Evolutionary conservation across 1,140 invertebrate species (phyloP).

Genomic region (Ostrea denselamellosa): DNA sequence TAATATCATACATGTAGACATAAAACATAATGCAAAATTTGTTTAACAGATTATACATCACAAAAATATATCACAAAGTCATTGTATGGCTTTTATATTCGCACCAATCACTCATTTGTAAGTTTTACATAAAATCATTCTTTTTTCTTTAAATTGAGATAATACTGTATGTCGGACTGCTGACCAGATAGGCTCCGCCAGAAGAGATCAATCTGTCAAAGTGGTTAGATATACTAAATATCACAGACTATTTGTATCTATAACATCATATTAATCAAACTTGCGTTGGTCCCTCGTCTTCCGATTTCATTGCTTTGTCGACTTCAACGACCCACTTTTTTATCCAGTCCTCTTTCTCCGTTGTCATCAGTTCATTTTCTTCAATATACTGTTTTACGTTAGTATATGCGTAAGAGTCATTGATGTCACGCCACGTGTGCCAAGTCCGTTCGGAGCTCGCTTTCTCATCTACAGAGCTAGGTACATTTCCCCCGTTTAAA

Average conservation of each 20-base stretch:
- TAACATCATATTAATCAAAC: not conserved
- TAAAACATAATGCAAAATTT: not conserved
- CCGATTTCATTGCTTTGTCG: conserved; percentile 56
- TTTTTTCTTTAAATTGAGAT: not conserved
- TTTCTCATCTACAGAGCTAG: conserved; percentile 44
- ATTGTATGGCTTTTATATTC: not conserved
- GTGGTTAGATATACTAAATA: not conserved
- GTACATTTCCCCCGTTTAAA: not conserved
- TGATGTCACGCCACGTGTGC: conserved; percentile 73
- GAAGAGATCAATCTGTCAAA: not conserved
- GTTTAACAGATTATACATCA: not conserved
- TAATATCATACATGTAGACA: not conserved
- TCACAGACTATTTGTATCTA: not conserved
- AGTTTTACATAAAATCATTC: not conserved
- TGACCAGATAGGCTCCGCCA: not conserved
- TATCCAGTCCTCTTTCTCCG: conserved; percentile 69
- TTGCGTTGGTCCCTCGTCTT: not conserved
- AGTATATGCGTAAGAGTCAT: conserved; percentile 73
- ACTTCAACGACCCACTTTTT: conserved; percentile 70
- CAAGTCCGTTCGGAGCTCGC: conserved; percentile 65
- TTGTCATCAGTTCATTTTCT: conserved; percentile 73
- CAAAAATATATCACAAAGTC: no score
- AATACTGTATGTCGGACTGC: conserved; percentile 1
- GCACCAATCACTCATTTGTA: not conserved
- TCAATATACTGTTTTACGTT: conserved; percentile 73